A percentile compares a stretch with the other conserved stretches of the same genome.
phyloP scores from a whole-genome alignment of 2,888 invertebrate genomes.

The Drosophila emarginata region DNA sequence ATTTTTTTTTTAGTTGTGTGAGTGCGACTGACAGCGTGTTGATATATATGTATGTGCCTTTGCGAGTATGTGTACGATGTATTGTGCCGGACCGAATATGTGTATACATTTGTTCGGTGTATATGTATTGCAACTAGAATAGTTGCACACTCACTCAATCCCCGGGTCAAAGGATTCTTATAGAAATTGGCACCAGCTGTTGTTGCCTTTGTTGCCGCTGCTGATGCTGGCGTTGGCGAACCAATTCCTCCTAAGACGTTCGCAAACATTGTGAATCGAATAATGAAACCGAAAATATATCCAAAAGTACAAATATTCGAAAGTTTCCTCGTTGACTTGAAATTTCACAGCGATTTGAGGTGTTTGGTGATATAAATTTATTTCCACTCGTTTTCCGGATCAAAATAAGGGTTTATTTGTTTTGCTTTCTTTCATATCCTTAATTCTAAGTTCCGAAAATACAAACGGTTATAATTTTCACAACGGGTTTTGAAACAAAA shows the following conservation, averaged over 20 bases:
- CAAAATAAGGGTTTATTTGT: not conserved
- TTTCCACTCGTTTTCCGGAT: not conserved
- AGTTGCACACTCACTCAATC: constrained; percentile 17
- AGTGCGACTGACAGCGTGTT: not conserved
- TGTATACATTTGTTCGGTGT: not conserved
- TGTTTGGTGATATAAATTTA: constrained; percentile 12
- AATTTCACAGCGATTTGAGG: constrained; percentile 4
- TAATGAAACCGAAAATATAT: constrained; percentile 1
- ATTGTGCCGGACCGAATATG: too few species aligned
- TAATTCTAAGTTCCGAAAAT: constrained; percentile 33
- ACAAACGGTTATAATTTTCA: constrained; percentile 34
- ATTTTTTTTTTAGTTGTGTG: constrained; percentile 25
- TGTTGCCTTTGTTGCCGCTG: not conserved
- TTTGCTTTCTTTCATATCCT: constrained; percentile 3
- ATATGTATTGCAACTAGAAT: not conserved
- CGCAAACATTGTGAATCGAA: constrained; percentile 5
- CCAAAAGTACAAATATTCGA: not conserved
- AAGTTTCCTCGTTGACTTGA: constrained; percentile 20
- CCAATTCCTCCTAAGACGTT: not conserved
- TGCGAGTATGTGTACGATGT: not conserved
- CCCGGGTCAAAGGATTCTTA: constrained; percentile 10
- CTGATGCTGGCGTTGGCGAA: not conserved
- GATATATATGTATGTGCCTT: not conserved
- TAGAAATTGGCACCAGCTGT: constrained; percentile 1
- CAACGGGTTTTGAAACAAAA: constrained; percentile 31